Evolutionary conservation across 2,113 vertebrate genomes (phyloP), one percentile per base, ranked within the genome.

Genomic region (Aleadryas rufinucha): DNA sequence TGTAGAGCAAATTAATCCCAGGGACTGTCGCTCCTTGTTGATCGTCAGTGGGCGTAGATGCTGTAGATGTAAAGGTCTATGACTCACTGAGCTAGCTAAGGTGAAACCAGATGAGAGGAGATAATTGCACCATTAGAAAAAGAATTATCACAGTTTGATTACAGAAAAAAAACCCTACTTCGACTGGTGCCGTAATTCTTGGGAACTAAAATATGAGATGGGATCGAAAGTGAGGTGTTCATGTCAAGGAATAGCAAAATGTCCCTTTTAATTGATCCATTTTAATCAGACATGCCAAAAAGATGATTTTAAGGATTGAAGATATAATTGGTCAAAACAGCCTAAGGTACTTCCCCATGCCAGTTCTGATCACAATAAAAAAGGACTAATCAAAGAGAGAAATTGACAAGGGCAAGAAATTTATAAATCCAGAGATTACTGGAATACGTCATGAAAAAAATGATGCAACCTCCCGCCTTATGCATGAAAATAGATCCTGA

Each of bases 91-190:
- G 72, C 85, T 92, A 68, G 60, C 72, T 94, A 80, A 96, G 95
- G 95, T 95, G 94, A 96, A 96, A 93, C 90, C 79, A 90, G 83
- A 86, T 90, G 72, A 90, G 82, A 94, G 70, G 21, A 94, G 96
- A 91, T 97, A 96, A 96, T 96, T 96, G 75, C 87, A 87, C 91
- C 75, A 90, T 95, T 96, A 94, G 84, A 72, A 91, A 94, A 95
- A 95, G 81, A 92, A 91, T 95, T 91, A 95, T 93, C 84, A 79
- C 37, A 28, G 74, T 87, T 95, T 91, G 93, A 95, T 95, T 93
- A 88, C 63, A 60, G 93, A 26, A 39, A 72, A 53, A 54, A 71
- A 77, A 75, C 66, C 22, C 39, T n/a, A n/a, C 37, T 86, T 82
- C 45, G 80, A 74, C 92, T 77, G 60, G 68, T 80, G 53, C 64